Conservation (phyloP, 1,140 invertebrate species). For the Pogonus chalceus region DNA sequence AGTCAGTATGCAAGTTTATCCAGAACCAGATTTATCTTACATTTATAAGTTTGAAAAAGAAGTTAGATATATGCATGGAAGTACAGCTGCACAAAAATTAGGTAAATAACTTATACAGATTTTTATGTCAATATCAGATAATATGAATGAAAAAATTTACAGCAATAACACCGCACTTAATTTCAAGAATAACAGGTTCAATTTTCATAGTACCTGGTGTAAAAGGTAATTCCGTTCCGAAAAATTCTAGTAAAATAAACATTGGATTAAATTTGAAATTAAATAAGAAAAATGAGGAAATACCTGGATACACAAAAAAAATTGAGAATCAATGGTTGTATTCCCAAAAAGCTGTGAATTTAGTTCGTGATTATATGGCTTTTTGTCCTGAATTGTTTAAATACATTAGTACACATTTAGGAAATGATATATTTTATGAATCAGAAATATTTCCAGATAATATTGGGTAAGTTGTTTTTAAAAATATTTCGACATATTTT, state of each 20-base stretch:
- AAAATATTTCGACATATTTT: no score
- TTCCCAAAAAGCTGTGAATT: constrained; percentile 61
- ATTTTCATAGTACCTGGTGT: constrained; percentile 51
- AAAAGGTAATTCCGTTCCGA: constrained; percentile 28
- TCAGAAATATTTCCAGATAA: constrained; percentile 53
- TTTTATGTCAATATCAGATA: not conserved
- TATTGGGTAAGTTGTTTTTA: constrained; percentile 33
- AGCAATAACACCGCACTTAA: constrained; percentile 54
- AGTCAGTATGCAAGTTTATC: constrained; percentile 31
- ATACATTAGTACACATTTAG: constrained; percentile 37
- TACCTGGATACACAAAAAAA: constrained; percentile 73
- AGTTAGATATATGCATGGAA: constrained; percentile 30
- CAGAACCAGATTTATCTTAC: constrained; percentile 35
- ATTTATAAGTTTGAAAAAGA: constrained; percentile 28
- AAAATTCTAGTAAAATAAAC: constrained; percentile 55
- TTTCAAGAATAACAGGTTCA: constrained; percentile 76
- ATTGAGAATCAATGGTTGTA: constrained; percentile 66
- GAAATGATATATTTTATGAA: constrained; percentile 51
- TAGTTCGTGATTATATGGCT: constrained; percentile 56
- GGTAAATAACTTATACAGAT: constrained; percentile 23
- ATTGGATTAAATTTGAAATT: constrained; percentile 89
- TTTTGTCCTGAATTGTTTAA: constrained; percentile 68
- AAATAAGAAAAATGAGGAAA: constrained; percentile 65
- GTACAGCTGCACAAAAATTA: constrained; percentile 26
- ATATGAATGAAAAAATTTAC: constrained; percentile 26